Percentiles rank a stretch among this genome's conserved stretches.
Evolutionary conservation across 2,888 invertebrate genomes (phyloP).

Genomic region (Reticulitermes lucifugus): DNA sequence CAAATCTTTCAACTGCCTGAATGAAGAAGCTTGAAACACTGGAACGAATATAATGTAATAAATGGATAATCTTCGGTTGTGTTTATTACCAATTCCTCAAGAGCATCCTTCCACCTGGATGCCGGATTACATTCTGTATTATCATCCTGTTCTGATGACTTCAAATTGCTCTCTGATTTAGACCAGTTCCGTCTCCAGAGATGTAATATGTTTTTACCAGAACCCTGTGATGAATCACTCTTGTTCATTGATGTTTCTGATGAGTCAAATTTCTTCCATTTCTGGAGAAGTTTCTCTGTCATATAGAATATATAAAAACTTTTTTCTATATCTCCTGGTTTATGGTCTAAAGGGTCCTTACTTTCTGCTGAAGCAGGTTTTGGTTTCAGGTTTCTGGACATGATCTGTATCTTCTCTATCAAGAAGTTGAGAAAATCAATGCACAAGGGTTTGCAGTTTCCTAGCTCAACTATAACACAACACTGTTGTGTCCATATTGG

Average conservation of each 20-base stretch:
- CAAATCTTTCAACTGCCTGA: neutral
- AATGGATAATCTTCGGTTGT: slow-evolving; percentile 38
- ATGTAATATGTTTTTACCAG: neutral
- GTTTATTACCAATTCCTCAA: slow-evolving; percentile 23
- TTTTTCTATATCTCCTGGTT: slow-evolving; percentile 29
- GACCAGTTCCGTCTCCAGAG: slow-evolving; percentile 39
- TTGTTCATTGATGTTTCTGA: neutral
- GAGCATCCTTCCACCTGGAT: slow-evolving; percentile 29
- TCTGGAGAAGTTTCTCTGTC: slow-evolving; percentile 18
- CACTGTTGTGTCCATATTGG: slow-evolving; percentile 24
- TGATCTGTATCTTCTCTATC: neutral
- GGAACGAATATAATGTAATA: slow-evolving; percentile 15
- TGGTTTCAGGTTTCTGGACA: slow-evolving; percentile 21
- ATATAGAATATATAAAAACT: slow-evolving; percentile 41
- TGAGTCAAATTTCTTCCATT: slow-evolving; percentile 13
- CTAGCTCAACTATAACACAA: slow-evolving; percentile 24
- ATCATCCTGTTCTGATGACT: neutral
- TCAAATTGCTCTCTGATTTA: neutral
- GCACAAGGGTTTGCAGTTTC: slow-evolving; percentile 32
- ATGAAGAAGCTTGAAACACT: slow-evolving; percentile 32
- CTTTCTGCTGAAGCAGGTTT: neutral
- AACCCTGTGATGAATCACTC: neutral
- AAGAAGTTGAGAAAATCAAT: slow-evolving; percentile 26
- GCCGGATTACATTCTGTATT: neutral
- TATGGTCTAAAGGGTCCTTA: neutral